Evolutionary conservation across 1,140 invertebrate genomes (phyloP), one percentile per base, ranked within the genome.

Genomic region (Trichonephila inaurata): DNA sequence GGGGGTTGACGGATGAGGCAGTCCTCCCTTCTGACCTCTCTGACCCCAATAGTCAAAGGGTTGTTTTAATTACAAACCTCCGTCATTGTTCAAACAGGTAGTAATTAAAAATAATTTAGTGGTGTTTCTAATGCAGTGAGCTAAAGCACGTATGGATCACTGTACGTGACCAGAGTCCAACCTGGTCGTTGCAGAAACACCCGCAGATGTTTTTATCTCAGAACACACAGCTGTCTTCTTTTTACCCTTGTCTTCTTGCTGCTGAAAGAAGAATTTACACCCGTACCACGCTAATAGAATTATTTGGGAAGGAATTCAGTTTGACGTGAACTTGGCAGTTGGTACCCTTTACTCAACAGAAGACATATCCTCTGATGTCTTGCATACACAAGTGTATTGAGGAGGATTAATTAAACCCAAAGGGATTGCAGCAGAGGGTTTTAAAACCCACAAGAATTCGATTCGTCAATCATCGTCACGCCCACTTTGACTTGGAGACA

Each of bases 71-170:
- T 85, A 85, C 82, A 85, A 24, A 44, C 24, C 82, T 85, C 33
- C 82, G 82, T 85, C 82, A 85, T 85, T 85, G 82, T 85, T 58
- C 82, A 51, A 85, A 28, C 82, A 85, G 82, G 82, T 85, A 85
- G 44, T 60, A 85, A 85, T 85, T 85, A 85, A 85, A 85, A 85
- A 85, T 85, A 85, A 85, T 85, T 85, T 85, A 85, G 58, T 60
- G 44, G 21, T n/a, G 44, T 24, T 8, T 14, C 21, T 58, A 51
- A 58, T n/a, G 44, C 28, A 21, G 10, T 85, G 3, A 8, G 58
- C n/a, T 58, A 14, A 24, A 85, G 82, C 82, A 85, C 82, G 82
- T 85, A 60, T 58, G 82, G 21, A 44, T 60, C 21, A n/a, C 16
- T 58, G n/a, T 85, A 85, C 82, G 82, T 85, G 82, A 85, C 82